Evolutionary conservation across 2,888 invertebrate species (phyloP).

Genomic region (Drosophila prolongata): DNA sequence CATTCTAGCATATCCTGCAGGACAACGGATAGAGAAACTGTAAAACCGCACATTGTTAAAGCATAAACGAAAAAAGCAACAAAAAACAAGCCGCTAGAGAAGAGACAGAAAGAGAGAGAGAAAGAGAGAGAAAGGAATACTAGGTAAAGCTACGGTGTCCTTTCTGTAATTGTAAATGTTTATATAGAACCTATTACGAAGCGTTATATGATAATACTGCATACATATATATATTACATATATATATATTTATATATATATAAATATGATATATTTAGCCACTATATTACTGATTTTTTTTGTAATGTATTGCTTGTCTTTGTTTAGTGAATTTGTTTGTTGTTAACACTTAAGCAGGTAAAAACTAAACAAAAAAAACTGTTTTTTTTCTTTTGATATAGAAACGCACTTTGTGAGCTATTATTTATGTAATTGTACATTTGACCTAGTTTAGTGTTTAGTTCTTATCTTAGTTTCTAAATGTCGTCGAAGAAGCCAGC

Average conservation of each 20-base stretch:
- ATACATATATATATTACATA: slow-evolving; percentile 39
- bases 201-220: slow-evolving; percentile 47
- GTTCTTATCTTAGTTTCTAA: slow-evolving; percentile 75
- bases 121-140: slow-evolving; percentile 11
- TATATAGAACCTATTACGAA: slow-evolving; percentile 47
- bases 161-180: slow-evolving; percentile 46
- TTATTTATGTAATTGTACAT: slow-evolving; percentile 55
- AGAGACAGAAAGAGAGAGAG: slow-evolving; percentile 17
- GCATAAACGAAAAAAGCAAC: slow-evolving; percentile 19
- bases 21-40: slow-evolving; percentile 51
- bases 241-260: slow-evolving; percentile 17
- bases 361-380: slow-evolving; percentile 50
- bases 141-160: slow-evolving; percentile 31
- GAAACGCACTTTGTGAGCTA: slow-evolving; percentile 46
- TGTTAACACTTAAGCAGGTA: slow-evolving; percentile 63
- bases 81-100: slow-evolving; percentile 11
- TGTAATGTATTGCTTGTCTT: slow-evolving; percentile 32
- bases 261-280: slow-evolving; percentile 47
- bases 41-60: slow-evolving; percentile 67
- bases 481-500: slow-evolving; percentile 54
- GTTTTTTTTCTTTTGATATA: slow-evolving; percentile 56
- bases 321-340: slow-evolving; percentile 57
- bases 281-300: slow-evolving; percentile 48
- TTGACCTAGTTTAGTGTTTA: slow-evolving; percentile 71
- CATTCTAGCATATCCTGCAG: slow-evolving; percentile 44